Evolutionary conservation across 2,888 invertebrate genomes (phyloP), one percentile per base, ranked within the genome.

Genomic region (Ochlodes sylvanus): DNA sequence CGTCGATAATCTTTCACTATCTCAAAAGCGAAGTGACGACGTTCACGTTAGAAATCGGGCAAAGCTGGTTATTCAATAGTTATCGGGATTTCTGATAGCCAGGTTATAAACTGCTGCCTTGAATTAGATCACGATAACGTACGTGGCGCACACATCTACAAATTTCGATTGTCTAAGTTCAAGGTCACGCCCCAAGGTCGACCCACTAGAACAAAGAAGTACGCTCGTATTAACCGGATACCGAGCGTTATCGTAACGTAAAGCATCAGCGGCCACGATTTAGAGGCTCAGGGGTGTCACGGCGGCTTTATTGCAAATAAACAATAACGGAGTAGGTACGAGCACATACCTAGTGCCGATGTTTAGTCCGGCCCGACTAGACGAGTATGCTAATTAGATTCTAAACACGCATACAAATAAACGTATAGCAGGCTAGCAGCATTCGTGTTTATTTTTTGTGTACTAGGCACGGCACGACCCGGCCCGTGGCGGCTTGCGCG

Each of bases 171-270:
- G 69, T 67, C 32, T 73, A 82, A 77, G 83, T 81, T 85, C 86
- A 89, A 89, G 89, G 89, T 88, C 85, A 80, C 72, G 67, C 73
- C 67, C 71, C 86, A 89, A 89, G 87, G 89, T 88, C 87, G 83
- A 70, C 68, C 63, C 68, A 72, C 71, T 73, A 56, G 71, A 77
- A 78, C 78, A 77, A 79, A 77, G 76, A 73, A 73, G 61, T 41
- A 57, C 66, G 42, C 19, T 61, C 50, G 61, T 64, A 54, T 62
- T 56, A 56, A 55, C 47, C 55, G 10, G 54, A 56, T 47, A 54
- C 32, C 14, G 14, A 44, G 54, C 44, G 19, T 12, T 47, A 63
- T 44, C 55, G 55, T 38, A 19, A 32, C 1, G 15, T 15, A 15
- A 15, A 32, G n/a, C 47, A 32, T n/a, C 15, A 21, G 41, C 6